phyloP scores from a whole-genome alignment of 2,888 invertebrate genomes.

The Emmelina monodactyla region DNA sequence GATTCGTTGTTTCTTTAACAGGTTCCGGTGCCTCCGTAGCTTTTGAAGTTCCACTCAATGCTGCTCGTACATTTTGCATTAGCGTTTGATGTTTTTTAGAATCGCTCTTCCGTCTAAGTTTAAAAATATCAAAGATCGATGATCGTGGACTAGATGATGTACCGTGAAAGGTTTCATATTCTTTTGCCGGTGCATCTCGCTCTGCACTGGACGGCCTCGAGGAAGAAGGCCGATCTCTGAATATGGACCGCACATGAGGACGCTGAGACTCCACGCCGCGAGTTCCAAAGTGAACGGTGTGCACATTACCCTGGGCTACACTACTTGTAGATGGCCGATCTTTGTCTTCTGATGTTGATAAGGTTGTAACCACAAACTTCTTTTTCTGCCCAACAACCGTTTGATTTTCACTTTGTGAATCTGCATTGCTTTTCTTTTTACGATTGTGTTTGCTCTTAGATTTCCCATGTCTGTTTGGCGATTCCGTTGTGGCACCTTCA shows the following conservation, averaged over 20 bases:
- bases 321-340: slow-evolving; percentile 33
- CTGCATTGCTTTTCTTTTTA: slow-evolving; percentile 41
- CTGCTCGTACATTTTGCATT: slow-evolving; percentile 32
- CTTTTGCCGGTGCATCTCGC: slow-evolving; percentile 40
- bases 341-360: slow-evolving; percentile 40
- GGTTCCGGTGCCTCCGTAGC: slow-evolving; percentile 40
- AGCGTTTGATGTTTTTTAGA: slow-evolving; percentile 44
- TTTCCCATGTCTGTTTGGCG: slow-evolving; percentile 47
- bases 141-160: slow-evolving; percentile 58
- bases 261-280: slow-evolving; percentile 54
- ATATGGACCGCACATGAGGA: slow-evolving; percentile 52
- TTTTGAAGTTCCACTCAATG: slow-evolving; percentile 27
- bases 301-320: slow-evolving; percentile 43
- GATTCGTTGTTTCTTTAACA: slow-evolving; percentile 33
- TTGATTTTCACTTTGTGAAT: slow-evolving; percentile 37
- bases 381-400: slow-evolving; percentile 53
- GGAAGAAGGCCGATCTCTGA: slow-evolving; percentile 40
- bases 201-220: slow-evolving; percentile 50
- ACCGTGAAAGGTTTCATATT: slow-evolving; percentile 60
- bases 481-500: slow-evolving; percentile 48
- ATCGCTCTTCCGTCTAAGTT: slow-evolving; percentile 56
- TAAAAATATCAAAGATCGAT: slow-evolving; percentile 60
- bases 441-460: slow-evolving; percentile 44
- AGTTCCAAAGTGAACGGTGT: slow-evolving; percentile 59
- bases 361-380: slow-evolving; percentile 52